Base-by-base conservation (phyloP, 2,113 vertebrate genomes). In the Percina caprodes region DNA sequence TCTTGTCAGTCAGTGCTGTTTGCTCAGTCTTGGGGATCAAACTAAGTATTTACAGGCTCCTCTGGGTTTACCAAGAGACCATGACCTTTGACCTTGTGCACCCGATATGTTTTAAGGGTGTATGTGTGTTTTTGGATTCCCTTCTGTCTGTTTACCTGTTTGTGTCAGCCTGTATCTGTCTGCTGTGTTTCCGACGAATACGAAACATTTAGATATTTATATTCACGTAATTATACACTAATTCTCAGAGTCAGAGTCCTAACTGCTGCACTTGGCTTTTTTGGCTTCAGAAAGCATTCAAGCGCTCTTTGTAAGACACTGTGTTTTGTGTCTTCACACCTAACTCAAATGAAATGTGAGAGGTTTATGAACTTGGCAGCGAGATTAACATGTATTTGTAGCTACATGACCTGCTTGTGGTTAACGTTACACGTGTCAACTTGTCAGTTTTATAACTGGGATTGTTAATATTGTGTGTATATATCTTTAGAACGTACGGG, bases 21-120 rank as follows among this genome's bases (percentile, higher is more conserved):
- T 85, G 24, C 68, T 89, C 60, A 82, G 83, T 78, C 75, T 71
- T 72, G 80, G 76, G 39, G 82, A 78, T 80, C 81, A 74, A 55
- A 77, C 69, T 69, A 63, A 85, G 59, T 86, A 77, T 89, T 88
- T 81, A 82, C 84, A 80, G 30, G 51, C 63, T 82, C 55, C 63
- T 33, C 4, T 0, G 39, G 63, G 81, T 85, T 70, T 70, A 75
- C 63, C 4, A 14, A 24, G 35, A 48, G 61, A 52, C 67, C 23
- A 2, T 74, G 78, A 87, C 83, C 83, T 89, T 75, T 87, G 82
- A 84, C 79, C n/a, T 60, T 56, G 21, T 62, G 48, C 51, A 39
- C 66, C 77, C 69, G 7, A 12, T 35, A 63, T 77, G 35, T 80
- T 79, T 77, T 42, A 65, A 82, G 78, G 55, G 11, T 71, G 54